Evolutionary conservation across 2,113 vertebrate genomes (phyloP).

Genomic region (Rhombomys opimus): DNA sequence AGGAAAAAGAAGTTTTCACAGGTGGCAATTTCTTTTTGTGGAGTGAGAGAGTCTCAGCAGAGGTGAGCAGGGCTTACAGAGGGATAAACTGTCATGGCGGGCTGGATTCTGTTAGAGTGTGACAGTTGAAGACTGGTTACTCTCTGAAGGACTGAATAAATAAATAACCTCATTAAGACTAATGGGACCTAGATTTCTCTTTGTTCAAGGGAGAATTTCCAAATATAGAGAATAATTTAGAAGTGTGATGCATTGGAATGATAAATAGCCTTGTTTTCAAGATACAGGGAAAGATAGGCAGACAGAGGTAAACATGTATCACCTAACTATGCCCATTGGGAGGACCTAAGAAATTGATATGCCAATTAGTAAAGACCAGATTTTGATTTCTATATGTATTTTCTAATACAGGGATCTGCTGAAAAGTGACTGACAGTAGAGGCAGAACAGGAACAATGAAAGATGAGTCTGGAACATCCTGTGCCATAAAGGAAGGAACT

Average conservation of each 20-base stretch:
- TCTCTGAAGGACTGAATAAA: neutral
- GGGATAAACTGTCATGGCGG: neutral
- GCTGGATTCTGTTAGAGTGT: neutral
- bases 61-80: neutral
- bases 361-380: neutral
- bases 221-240: neutral
- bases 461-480: neutral
- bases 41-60: neutral
- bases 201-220: neutral
- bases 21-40: neutral
- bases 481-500: neutral
- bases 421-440: neutral
- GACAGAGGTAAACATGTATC: neutral
- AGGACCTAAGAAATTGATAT: neutral
- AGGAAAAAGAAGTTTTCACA: neutral
- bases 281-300: neutral
- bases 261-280: neutral
- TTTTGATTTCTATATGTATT: slow-evolving; percentile 20
- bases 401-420: neutral
- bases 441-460: neutral
- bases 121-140: neutral
- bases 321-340: neutral
- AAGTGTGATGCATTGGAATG: neutral
- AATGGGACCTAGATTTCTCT: neutral
- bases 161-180: neutral